Conservation (phyloP, 1,140 invertebrate species). For the Caerostris extrusa region DNA sequence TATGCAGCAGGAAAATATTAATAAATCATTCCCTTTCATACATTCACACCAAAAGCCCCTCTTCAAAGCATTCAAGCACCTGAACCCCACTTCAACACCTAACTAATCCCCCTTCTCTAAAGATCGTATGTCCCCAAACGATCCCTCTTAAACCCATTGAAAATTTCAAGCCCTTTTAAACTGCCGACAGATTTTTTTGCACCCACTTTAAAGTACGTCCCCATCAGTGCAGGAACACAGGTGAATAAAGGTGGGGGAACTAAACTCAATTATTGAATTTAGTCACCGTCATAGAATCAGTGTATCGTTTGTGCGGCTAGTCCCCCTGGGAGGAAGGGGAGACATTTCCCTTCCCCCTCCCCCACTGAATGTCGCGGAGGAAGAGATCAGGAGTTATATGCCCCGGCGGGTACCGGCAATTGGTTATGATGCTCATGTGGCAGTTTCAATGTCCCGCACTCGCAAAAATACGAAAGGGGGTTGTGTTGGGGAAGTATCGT, state of each 20-base stretch:
- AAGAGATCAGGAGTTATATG: slow-evolving; percentile 51
- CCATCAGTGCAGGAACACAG: neutral
- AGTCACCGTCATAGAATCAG: slow-evolving; percentile 71
- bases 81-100: neutral
- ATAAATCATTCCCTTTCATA: too few relatives aligned
- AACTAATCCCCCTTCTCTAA: neutral
- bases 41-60: too few relatives aligned
- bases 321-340: neutral
- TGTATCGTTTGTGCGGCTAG: slow-evolving; percentile 68
- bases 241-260: neutral
- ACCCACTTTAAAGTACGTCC: slow-evolving; percentile 28
- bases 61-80: too few relatives aligned
- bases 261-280: slow-evolving; percentile 72
- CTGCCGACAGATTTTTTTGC: slow-evolving; percentile 62
- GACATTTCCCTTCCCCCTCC: neutral
- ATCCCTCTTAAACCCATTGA: slow-evolving; percentile 22
- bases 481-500: neutral
- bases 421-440: slow-evolving; percentile 65
- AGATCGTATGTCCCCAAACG: neutral
- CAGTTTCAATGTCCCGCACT: neutral
- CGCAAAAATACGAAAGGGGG: neutral
- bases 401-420: slow-evolving; percentile 32
- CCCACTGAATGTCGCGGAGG: slow-evolving; percentile 24
- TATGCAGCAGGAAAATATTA: too few relatives aligned
- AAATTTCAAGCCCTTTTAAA: slow-evolving; percentile 49